Evolutionary conservation across 2,888 invertebrate genomes (phyloP), one percentile per base, ranked within the genome.

Genomic region (Pycnomerus fuliginosus): DNA sequence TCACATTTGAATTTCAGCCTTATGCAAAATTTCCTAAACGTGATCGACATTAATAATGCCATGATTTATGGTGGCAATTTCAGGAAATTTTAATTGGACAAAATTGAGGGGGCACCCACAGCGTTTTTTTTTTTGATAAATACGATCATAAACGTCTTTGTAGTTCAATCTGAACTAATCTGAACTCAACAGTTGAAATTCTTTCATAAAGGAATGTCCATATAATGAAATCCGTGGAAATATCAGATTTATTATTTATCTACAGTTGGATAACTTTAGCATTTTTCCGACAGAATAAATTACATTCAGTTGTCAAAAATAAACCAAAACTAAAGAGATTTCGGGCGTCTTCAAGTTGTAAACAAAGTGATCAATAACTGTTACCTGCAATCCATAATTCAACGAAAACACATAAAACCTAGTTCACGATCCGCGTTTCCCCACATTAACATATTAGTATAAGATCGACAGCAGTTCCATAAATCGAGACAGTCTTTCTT

Each of bases 311-410:
- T n/a, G n/a, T n/a, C n/a, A 20, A 20, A 5, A 20, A 20, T 20
- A 20, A 20, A 11, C 10, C 8, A 28, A 28, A 28, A 28, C 28
- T n/a, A 11, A 4, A 28, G 28, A 7, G 29, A 29, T 36, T 34
- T 25, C 33, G 37, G 63, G 64, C 64, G 64, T 61, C 64, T 48
- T 39, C 49, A 36, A 48, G 55, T 50, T 53, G 63, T 65, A 65
- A 65, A 65, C 65, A 65, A 57, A 52, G 57, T 60, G 56, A 65
- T 65, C 65, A 65, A 65, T 65, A 64, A 59, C 61, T 43, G 49
- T 50, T 62, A 64, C 64, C 64, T 63, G 61, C 56, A 56, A 61
- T 63, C 59, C 53, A 62, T 60, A 60, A 60, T 60, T 58, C 54
- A 52, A 49, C 56, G 58, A 62, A 62, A 62, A 64, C 64, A 61